A percentile compares a stretch with the other conserved stretches of the same genome.
Conservation (phyloP, 2,888 invertebrate genomes). For the Meandrusa payeni region DNA sequence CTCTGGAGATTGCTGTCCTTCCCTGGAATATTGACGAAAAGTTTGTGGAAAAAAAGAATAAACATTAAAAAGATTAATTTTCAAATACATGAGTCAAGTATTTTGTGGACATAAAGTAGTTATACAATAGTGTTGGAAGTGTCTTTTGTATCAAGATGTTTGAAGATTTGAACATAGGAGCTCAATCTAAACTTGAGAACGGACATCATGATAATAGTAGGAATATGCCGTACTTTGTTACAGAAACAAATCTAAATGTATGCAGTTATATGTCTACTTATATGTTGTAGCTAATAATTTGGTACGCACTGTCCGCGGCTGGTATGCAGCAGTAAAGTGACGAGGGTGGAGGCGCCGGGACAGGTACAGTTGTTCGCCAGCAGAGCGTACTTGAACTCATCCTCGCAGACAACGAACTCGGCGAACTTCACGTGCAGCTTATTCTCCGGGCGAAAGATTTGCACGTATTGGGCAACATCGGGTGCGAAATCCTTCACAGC, state of each 20-base stretch:
- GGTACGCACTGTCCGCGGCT: conserved; percentile 94
- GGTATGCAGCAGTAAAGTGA: conserved; percentile 96
- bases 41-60: background rate
- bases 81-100: no score
- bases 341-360: conserved; percentile 97
- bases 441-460: conserved; percentile 98
- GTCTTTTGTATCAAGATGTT: no score
- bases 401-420: conserved; percentile 98
- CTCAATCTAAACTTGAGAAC: no score
- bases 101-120: no score
- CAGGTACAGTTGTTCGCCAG: conserved; percentile 99
- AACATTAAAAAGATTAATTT: no score
- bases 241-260: no score
- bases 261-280: no score
- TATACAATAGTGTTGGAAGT: no score
- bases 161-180: no score
- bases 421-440: conserved; percentile 99
- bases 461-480: conserved; percentile 97
- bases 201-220: no score
- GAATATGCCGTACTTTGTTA: no score
- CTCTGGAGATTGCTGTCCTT: conserved; percentile 96
- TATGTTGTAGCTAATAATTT: no score
- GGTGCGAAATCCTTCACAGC: conserved; percentile 99
- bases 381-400: conserved; percentile 99
- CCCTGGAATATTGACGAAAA: conserved; percentile 76